phyloP scores from a whole-genome alignment of 2,113 vertebrate genomes.

The Orthonyx spaldingii region DNA sequence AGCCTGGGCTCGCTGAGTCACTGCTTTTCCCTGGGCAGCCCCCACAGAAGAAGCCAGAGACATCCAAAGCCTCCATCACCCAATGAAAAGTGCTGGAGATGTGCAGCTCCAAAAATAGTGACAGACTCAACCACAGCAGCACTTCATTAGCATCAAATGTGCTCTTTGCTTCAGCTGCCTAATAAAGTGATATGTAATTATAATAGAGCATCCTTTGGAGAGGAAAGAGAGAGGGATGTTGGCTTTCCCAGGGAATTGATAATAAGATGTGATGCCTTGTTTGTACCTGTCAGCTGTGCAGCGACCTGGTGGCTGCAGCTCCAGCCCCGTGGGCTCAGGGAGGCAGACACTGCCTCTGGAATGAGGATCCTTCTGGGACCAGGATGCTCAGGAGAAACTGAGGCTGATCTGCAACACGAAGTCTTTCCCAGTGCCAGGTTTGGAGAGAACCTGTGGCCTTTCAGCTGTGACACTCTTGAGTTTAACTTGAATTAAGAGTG shows the following conservation, averaged over 20 bases:
- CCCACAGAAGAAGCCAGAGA: constrained; percentile 50
- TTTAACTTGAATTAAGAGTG: not conserved
- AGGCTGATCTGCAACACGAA: not conserved
- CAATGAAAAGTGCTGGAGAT: constrained; percentile 54
- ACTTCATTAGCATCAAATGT: constrained; percentile 57
- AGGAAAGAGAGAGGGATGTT: constrained; percentile 4
- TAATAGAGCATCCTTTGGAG: constrained; percentile 26
- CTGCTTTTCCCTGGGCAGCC: constrained; percentile 45
- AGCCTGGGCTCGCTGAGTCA: constrained; percentile 54
- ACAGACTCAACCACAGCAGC: constrained; percentile 40
- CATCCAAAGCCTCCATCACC: constrained; percentile 20
- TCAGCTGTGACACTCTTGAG: not conserved
- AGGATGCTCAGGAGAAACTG: not conserved
- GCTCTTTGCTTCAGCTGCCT: constrained; percentile 42
- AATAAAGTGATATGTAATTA: constrained; percentile 54
- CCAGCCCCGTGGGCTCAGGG: not conserved
- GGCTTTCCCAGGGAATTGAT: constrained; percentile 2
- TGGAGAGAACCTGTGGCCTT: not conserved
- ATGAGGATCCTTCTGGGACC: not conserved
- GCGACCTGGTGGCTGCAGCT: not conserved
- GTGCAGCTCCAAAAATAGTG: constrained; percentile 55
- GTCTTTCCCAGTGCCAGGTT: not conserved
- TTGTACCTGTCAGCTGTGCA: not conserved
- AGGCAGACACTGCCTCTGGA: not conserved
- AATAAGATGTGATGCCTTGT: not conserved